These are phyloP conservation scores for Colletes latitarsis DNA, from an alignment of 1,140 invertebrate species.

Conservation along the genomic window DNA sequence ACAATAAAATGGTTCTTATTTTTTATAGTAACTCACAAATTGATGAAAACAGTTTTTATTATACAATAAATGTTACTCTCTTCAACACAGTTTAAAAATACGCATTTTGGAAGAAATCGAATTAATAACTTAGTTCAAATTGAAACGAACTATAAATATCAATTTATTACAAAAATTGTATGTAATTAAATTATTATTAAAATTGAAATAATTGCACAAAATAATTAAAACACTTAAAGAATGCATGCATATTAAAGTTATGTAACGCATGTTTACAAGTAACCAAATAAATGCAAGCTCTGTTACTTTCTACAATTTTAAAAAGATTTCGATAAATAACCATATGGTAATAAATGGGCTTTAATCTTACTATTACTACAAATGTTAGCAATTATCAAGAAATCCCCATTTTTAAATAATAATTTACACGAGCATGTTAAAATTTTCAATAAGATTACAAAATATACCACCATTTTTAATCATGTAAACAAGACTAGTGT, in stretches of 20 bases:
- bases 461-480: slow-evolving; percentile 8
- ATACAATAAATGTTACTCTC: slow-evolving; percentile 29
- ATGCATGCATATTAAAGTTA: slow-evolving; percentile 6
- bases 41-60: slow-evolving; percentile 43
- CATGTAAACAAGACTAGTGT: slow-evolving; percentile 40
- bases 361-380: not conserved
- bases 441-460: slow-evolving; percentile 18
- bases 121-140: not conserved
- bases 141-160: slow-evolving; percentile 1
- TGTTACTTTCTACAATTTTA: not conserved
- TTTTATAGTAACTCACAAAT: not conserved
- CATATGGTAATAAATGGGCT: not conserved
- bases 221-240: slow-evolving; percentile 14
- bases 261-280: not conserved
- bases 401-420: slow-evolving; percentile 18
- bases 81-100: slow-evolving; percentile 18
- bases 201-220: slow-evolving; percentile 22
- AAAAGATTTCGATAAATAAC: slow-evolving; percentile 12
- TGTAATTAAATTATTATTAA: slow-evolving; percentile 13
- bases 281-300: not conserved
- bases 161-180: not conserved
- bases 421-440: slow-evolving; percentile 27
- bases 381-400: slow-evolving; percentile 7
- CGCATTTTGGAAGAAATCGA: slow-evolving; percentile 1
- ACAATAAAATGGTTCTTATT: slow-evolving; percentile 16